Evolutionary conservation across 1,140 invertebrate genomes (phyloP).

Genomic region (Magallana angulata): DNA sequence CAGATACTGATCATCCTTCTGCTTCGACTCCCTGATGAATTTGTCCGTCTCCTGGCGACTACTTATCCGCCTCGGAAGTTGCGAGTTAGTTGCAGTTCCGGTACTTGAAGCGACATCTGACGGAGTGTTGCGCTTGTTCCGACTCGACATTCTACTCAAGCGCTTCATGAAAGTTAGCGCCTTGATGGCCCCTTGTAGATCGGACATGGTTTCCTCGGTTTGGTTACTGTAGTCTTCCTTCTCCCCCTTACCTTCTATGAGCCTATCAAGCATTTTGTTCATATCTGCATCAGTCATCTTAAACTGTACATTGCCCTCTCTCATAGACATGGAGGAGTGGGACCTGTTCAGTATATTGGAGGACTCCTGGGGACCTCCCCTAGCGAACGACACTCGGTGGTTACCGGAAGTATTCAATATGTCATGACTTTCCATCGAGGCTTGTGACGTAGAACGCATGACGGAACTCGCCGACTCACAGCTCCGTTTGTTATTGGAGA

Average conservation of each 20-base stretch:
- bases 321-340: conserved; percentile 48
- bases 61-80: background rate
- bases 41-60: conserved; percentile 39
- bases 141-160: conserved; percentile 16
- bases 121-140: conserved; percentile 17
- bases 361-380: background rate
- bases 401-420: conserved; percentile 23
- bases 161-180: conserved; percentile 33
- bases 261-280: conserved; percentile 33
- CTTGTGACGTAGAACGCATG: conserved; percentile 13
- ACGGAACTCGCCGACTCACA: background rate
- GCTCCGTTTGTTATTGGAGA: background rate
- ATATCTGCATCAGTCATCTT: conserved; percentile 35
- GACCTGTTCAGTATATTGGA: conserved; percentile 13
- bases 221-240: conserved; percentile 22
- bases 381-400: conserved; percentile 45
- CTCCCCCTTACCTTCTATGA: conserved; percentile 19
- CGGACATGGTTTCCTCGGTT: conserved; percentile 26
- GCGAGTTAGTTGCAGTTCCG: background rate
- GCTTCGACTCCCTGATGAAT: conserved; percentile 43
- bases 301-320: conserved; percentile 46
- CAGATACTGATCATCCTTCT: conserved; percentile 47
- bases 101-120: background rate
- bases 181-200: conserved; percentile 24
- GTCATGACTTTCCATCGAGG: conserved; percentile 5